Percentiles rank a stretch among this genome's conserved stretches.
Evolutionary conservation across 2,113 vertebrate species (phyloP).

Genomic region (Xiphophorus couchianus): DNA sequence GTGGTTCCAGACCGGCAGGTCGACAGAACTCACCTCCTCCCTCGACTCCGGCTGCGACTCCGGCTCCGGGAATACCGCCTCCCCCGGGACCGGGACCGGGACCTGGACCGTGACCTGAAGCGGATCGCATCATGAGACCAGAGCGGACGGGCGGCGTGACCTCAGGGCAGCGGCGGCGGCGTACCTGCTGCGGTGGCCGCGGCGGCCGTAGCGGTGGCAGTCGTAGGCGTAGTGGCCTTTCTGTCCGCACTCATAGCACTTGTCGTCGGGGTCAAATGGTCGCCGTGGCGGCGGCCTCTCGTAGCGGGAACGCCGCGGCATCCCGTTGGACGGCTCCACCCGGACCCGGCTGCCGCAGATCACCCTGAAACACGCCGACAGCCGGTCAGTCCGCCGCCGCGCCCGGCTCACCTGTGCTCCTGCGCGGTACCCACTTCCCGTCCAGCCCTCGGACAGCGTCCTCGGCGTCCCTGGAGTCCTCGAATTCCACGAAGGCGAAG

Average conservation of each 20-base stretch:
- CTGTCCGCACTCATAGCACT: not conserved
- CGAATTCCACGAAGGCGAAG: not conserved
- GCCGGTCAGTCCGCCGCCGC: not conserved
- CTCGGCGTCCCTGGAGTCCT: not conserved
- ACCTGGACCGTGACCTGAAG: not conserved
- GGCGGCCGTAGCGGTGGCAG: not conserved
- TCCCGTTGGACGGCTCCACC: not conserved
- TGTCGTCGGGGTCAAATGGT: not conserved
- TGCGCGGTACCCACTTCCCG: not conserved
- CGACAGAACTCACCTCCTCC: not conserved
- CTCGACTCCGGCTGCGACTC: not conserved
- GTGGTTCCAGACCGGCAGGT: not conserved
- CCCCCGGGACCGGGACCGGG: not conserved
- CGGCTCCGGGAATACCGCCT: not conserved
- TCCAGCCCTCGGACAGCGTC: not conserved
- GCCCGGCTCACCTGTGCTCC: not conserved
- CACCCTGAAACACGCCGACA: not conserved
- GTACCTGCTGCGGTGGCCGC: not conserved
- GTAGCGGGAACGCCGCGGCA: not conserved
- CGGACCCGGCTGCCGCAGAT: not conserved
- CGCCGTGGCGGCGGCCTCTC: not conserved
- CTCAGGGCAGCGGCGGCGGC: not conserved
- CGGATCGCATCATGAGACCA: not conserved
- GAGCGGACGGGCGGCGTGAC: not conserved
- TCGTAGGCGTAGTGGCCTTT: not conserved